Conservation (phyloP, 2,888 invertebrate species). For the Smittia sp. region DNA sequence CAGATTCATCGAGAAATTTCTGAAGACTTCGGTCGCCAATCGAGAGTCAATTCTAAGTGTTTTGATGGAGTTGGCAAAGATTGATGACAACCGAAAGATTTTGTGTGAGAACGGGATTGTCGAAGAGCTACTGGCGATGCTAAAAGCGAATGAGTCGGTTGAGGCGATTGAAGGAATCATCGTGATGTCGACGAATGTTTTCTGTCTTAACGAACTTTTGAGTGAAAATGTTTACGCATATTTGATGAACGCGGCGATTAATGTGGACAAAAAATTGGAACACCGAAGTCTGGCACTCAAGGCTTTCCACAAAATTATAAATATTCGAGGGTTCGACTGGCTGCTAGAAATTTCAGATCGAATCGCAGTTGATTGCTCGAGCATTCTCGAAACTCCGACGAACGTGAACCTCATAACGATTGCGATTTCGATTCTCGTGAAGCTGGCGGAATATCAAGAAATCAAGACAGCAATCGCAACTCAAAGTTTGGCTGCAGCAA, state of each 20-base stretch:
- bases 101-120: conserved; percentile 15
- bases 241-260: not conserved
- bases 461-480: conserved; percentile 3
- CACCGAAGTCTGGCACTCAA: not conserved
- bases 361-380: not conserved
- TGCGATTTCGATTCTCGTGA: conserved; percentile 10
- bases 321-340: not conserved
- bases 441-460: not conserved
- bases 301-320: conserved; percentile 17
- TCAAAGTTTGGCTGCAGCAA: not conserved
- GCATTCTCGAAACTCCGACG: not conserved
- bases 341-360: not conserved
- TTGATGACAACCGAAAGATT: conserved; percentile 19
- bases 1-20: conserved; percentile 1
- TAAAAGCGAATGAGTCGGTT: conserved; percentile 15
- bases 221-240: conserved; percentile 14
- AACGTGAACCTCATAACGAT: not conserved
- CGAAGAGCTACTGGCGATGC: not conserved
- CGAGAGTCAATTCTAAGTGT: not conserved
- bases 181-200: conserved; percentile 16
- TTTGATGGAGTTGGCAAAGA: conserved; percentile 1
- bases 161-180: not conserved
- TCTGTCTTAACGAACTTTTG: conserved; percentile 7
- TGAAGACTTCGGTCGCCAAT: not conserved
- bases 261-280: not conserved